A percentile compares a stretch with the other conserved stretches of the same genome.
These are phyloP conservation scores for Drosophila novamexicana DNA, from an alignment of 1,140 invertebrate species.

Conservation along the genomic window DNA sequence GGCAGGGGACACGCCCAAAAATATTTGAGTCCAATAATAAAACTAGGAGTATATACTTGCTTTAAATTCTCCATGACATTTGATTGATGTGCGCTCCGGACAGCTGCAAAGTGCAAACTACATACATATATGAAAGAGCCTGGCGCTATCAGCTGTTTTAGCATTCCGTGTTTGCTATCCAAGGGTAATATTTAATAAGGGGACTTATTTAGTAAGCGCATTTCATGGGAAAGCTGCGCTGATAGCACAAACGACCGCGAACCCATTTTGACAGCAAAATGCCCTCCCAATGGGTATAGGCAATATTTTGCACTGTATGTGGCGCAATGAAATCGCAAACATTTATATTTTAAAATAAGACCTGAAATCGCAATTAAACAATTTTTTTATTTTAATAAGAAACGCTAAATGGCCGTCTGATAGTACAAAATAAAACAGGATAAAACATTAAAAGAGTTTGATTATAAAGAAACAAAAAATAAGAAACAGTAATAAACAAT, in stretches of 20 bases:
- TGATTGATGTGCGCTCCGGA: slow-evolving; percentile 70
- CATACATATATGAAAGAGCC: slow-evolving; percentile 11
- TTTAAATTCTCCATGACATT: slow-evolving; percentile 69
- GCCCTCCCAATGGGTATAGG: background rate
- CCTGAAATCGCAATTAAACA: background rate
- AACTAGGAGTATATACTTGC: slow-evolving; percentile 44
- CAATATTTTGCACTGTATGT: background rate
- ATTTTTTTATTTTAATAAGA: background rate
- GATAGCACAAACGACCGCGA: slow-evolving; percentile 26
- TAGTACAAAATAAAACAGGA: no score
- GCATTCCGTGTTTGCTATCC: slow-evolving; percentile 63
- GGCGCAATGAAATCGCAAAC: background rate
- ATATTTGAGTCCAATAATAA: slow-evolving; percentile 41
- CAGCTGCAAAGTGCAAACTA: slow-evolving; percentile 69
- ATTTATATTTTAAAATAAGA: no score
- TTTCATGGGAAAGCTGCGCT: slow-evolving; percentile 29
- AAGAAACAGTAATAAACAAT: no score
- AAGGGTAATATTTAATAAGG: slow-evolving; percentile 64
- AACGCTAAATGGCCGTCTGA: no score
- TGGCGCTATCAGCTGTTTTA: slow-evolving; percentile 54
- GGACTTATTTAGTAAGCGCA: slow-evolving; percentile 48
- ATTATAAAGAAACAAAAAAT: no score
- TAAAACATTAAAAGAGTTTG: no score
- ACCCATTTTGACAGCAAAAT: background rate
- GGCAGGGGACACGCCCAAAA: slow-evolving; percentile 53